A percentile compares a stretch with the other conserved stretches of the same genome.
These are phyloP conservation scores for cattle (Bos taurus) DNA, from an alignment of 2,113 vertebrate species.

Conservation along the genomic window ARS-UCD2.0 NC_037334.1:80307001-80307500, in stretches of 20 bases:
- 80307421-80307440: background rate
- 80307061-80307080: background rate
- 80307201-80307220: background rate
- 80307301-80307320: background rate
- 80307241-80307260: background rate
- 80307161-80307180: background rate
- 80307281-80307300: fast-evolving
- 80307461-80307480: background rate
- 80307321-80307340: fast-evolving
- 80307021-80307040: fast-evolving
- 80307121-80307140: background rate
- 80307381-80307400: background rate
- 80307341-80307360: background rate
- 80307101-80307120: background rate
- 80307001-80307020: fast-evolving
- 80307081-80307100: background rate
- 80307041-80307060: fast-evolving
- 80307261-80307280: fast-evolving
- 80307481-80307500: background rate
- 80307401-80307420: background rate
- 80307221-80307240: background rate
- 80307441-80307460: background rate
- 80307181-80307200: fast-evolving
- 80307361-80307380: background rate
- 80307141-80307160: background rate